Evolutionary conservation across 1,140 invertebrate species (phyloP), one percentile per base, ranked within the genome.

Genomic region (Drosophila setifemur): DNA sequence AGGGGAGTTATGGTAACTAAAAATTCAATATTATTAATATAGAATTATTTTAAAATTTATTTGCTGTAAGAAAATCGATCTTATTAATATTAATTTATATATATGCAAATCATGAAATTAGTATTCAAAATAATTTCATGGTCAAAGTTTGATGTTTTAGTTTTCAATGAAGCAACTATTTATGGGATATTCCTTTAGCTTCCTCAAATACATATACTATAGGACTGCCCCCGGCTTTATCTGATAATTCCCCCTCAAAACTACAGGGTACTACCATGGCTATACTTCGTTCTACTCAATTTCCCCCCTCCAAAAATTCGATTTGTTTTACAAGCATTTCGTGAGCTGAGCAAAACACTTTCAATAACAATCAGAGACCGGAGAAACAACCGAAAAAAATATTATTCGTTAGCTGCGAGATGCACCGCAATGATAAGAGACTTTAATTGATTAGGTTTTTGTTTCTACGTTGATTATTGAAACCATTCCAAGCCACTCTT

Each of bases 381-480:
- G n/a, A 64, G 21, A 35, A 61, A 67, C 23, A 52, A 28, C 28
- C n/a, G n/a, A 43, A 55, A 64, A 37, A 47, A 69, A 70, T 53
- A 42, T 43, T 47, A 69, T 58, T 76, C 47, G 45, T 85, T 78
- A 78, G 50, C 54, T 63, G 47, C 33, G 54, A 33, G 85, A 88
- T 88, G 86, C 85, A 85, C 86, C 67, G 83, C 85, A 88, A 88
- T 88, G 86, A 88, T 88, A 88, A 88, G 66, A 85, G 67, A 86
- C 82, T 71, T 88, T 88, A 88, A 88, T 88, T 88, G 86, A 88
- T 88, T 88, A 88, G 79, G 82, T 85, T 35, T 54, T 61, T 71
- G 61, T 72, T 68, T 73, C 40, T 67, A 25, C 63, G 77, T 67
- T 81, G 71, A 74, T 71, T 81, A 75, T 81, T 81, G 48, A 73